phyloP scores from a whole-genome alignment of 2,888 invertebrate genomes.

The Athalia rosae region DNA sequence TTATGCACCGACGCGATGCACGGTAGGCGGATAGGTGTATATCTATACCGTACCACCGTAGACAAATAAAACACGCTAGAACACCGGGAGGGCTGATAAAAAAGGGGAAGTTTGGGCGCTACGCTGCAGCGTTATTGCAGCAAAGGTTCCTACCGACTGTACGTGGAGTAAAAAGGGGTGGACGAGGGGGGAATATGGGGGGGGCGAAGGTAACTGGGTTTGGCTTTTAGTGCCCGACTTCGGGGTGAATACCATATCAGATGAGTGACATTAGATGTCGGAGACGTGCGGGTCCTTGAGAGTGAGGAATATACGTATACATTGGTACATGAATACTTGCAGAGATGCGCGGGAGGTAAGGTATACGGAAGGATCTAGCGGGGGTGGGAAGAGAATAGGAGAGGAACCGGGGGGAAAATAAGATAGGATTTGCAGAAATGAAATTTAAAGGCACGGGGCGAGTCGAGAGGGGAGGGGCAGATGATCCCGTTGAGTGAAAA shows the following conservation, averaged over 20 bases:
- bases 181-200: slow-evolving; percentile 47
- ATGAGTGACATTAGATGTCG: slow-evolving; percentile 53
- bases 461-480: neutral
- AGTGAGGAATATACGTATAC: slow-evolving; percentile 8
- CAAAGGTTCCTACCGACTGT: neutral
- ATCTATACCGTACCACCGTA: neutral
- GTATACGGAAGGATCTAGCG: neutral
- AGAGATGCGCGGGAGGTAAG: neutral
- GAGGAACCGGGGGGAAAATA: neutral
- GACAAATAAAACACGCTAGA: slow-evolving; percentile 42
- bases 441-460: slow-evolving; percentile 26
- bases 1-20: slow-evolving; percentile 33
- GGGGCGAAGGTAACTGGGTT: slow-evolving; percentile 58
- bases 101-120: neutral
- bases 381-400: neutral
- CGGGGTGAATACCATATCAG: slow-evolving; percentile 65
- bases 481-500: slow-evolving; percentile 36
- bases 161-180: slow-evolving; percentile 44
- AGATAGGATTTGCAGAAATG: slow-evolving; percentile 23
- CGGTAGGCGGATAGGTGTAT: neutral
- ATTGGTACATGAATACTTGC: neutral
- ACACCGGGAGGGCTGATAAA: slow-evolving; percentile 27
- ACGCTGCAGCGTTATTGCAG: neutral
- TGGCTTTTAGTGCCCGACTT: slow-evolving; percentile 60
- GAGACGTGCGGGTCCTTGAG: slow-evolving; percentile 39